Evolutionary conservation across 2,113 vertebrate species (phyloP).

Genomic region (Nestor notabilis): DNA sequence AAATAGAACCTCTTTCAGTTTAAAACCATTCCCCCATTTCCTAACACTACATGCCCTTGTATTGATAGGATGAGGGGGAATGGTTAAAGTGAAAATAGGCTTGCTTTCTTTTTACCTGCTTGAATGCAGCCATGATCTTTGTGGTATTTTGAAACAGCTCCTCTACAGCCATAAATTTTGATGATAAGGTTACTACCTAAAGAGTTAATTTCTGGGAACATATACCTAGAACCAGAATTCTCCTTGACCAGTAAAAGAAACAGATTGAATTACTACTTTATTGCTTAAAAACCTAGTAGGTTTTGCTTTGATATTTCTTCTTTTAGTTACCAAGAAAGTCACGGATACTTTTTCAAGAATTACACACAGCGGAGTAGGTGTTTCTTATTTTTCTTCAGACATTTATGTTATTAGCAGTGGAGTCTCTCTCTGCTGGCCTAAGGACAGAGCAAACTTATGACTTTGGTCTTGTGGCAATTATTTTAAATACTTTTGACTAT

Average conservation of each 20-base stretch:
- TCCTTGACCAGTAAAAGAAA: not conserved
- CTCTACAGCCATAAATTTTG: not conserved
- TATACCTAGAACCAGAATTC: not conserved
- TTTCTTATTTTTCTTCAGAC: constrained; percentile 23
- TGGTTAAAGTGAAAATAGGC: not conserved
- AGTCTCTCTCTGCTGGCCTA: not conserved
- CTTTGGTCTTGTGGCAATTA: constrained; percentile 32
- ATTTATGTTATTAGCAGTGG: not conserved
- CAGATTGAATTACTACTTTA: not conserved
- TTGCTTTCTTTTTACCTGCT: not conserved
- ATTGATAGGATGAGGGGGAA: not conserved
- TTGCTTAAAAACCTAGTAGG: not conserved
- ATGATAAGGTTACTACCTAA: not conserved
- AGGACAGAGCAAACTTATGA: not conserved
- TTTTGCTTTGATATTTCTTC: constrained; percentile 31
- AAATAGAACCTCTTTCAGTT: not conserved
- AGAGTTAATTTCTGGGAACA: not conserved
- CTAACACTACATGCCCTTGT: not conserved
- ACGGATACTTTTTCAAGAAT: not conserved
- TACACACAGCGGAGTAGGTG: not conserved
- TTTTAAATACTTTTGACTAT: constrained; percentile 65
- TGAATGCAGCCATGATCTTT: not conserved
- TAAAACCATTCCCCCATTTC: not conserved
- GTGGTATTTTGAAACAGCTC: not conserved
- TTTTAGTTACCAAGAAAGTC: not conserved